A percentile compares a stretch with the other conserved stretches of the same genome.
Conservation (phyloP, 2,797 vertebrate genomes). For the Lophotriccus pileatus region DNA sequence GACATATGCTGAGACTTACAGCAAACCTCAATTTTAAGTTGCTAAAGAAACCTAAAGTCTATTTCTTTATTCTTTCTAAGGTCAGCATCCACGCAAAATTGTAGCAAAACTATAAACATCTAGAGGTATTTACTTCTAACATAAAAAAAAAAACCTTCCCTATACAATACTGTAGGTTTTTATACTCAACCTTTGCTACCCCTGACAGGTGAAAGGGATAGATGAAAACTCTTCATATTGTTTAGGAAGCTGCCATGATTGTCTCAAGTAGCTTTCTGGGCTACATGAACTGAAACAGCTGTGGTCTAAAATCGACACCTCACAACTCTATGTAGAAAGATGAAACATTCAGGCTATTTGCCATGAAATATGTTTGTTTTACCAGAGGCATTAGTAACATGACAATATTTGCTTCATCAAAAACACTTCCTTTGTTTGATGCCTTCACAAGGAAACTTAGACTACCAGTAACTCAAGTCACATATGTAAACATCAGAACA, state of each 20-base stretch:
- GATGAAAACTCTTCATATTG: neutral
- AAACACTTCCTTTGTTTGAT: neutral
- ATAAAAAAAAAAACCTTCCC: neutral
- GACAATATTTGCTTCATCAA: neutral
- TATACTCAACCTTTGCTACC: neutral
- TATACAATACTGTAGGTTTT: neutral
- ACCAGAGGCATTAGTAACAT: neutral
- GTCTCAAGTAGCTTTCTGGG: neutral
- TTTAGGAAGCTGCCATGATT: neutral
- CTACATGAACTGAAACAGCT: neutral
- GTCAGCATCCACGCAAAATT: neutral
- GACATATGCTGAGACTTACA: neutral
- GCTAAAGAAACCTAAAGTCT: neutral
- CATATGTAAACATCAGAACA: rapidly evolving
- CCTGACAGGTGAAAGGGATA: neutral
- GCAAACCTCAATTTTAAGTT: neutral
- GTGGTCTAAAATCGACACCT: neutral
- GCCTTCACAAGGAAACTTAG: neutral
- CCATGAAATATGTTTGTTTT: neutral
- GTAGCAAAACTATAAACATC: neutral
- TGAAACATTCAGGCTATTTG: neutral
- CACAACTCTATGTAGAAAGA: neutral
- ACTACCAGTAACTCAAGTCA: neutral
- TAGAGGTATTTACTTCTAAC: neutral
- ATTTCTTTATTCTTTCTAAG: neutral